Base-by-base conservation (phyloP, 2,888 invertebrate species). In the Epinotia nisella region DNA sequence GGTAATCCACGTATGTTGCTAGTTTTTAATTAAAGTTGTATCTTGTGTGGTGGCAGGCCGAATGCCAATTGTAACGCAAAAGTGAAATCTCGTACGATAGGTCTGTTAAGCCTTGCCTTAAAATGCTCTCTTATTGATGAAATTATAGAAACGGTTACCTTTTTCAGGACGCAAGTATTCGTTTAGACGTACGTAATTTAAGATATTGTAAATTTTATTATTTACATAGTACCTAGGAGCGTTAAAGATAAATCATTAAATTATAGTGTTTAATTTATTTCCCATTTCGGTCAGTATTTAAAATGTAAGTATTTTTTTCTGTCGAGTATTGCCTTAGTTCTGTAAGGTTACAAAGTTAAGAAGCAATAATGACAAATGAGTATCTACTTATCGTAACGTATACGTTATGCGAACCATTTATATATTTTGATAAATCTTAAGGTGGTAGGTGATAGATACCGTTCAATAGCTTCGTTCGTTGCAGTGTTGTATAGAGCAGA, bases 221-320 rank as follows among this genome's bases (percentile, higher is more conserved):
- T 89, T 90, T 88, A 89, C 84, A 83, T 88, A 89, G 85, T 80
- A 79, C 55, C 49, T 68, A 68, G 75, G 85, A 83, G 81, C 81
- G 81, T 78, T 75, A 85, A 84, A 83, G 78, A 83, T 84, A 79
- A 83, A 86, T 85, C 83, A 84, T 84, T 87, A 88, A 87, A 88
- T 85, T 86, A 84, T 91, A 88, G 86, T 86, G 83, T 91, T 82
- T 91, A 91, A 91, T 90, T 93, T 92, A 92, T 93, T 92, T 91
- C 92, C 89, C 91, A 84, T 90, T 90, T 92, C 91, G 93, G 93
- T 93, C 93, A 93, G 93, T 93, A 93, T 93, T 93, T 92, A 90
- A 88, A 86, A 84, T 90, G 84, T 92, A 91, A 92, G 93, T 92
- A 92, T 92, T 92, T 90, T 85, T 86, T 85, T 87, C 84, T 83